These are phyloP conservation scores for Andrena hattorfiana DNA, from an alignment of 2,888 invertebrate genomes.

Conservation along the genomic window DNA sequence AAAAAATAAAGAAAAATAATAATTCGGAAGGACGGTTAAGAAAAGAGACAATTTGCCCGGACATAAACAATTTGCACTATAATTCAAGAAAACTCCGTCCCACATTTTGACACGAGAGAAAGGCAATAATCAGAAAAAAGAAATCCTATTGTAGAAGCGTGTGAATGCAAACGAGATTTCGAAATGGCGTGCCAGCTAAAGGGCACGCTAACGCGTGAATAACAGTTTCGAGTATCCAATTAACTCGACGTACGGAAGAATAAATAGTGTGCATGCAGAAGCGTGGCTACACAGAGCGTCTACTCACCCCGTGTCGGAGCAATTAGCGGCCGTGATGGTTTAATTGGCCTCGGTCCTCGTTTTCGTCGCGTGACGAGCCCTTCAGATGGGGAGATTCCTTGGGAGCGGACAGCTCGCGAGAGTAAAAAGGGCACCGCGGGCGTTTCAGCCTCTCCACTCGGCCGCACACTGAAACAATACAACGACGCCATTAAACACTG, in stretches of 20 bases:
- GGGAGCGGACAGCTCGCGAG: constrained; percentile 38
- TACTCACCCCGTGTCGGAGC: constrained; percentile 65
- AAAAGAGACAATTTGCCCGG: too few relatives aligned
- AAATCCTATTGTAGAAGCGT: too few relatives aligned
- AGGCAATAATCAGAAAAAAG: too few relatives aligned
- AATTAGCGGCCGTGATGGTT: constrained; percentile 80
- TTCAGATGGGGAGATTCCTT: constrained; percentile 68
- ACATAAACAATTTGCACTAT: too few relatives aligned
- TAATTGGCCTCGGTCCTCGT: constrained; percentile 78
- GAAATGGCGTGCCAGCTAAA: background rate
- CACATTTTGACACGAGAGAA: too few relatives aligned
- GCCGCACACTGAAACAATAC: constrained; percentile 14
- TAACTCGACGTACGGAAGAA: constrained; percentile 13
- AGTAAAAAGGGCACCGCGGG: constrained; percentile 47
- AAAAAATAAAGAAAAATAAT: too few relatives aligned
- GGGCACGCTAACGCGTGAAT: background rate
- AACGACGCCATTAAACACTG: background rate
- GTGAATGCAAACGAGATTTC: background rate
- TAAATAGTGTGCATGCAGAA: constrained; percentile 11
- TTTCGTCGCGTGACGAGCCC: constrained; percentile 79
- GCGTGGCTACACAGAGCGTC: constrained; percentile 62
- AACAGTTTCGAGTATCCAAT: constrained; percentile 18
- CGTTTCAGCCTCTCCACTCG: constrained; percentile 36
- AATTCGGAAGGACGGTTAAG: too few relatives aligned
- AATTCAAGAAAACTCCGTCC: too few relatives aligned